Evolutionary conservation across 2,797 vertebrate species (phyloP), one percentile per base, ranked within the genome.

Genomic region (Anguilla pacifica): DNA sequence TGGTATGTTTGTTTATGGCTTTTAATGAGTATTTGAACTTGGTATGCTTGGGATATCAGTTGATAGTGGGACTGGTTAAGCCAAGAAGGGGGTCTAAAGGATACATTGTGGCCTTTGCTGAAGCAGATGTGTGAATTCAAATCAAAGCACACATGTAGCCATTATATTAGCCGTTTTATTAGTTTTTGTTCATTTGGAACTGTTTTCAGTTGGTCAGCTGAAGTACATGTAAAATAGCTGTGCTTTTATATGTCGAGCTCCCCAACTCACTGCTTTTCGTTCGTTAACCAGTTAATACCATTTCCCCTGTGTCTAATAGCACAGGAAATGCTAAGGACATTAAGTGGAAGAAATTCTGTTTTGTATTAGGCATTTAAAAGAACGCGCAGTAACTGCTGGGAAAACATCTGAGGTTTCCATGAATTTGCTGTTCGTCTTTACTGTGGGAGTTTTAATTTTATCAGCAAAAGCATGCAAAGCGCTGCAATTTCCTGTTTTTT

Each of bases 261-360:
- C 6, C 64, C 25, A 25, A 28, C 25, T 70, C 64, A 6, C 64
- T 70, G 64, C 9, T 70, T 7, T 70, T 70, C 43, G 7, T n/a
- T 70, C 64, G 0, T 28, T 28, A 28, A 70, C 28, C 64, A 70
- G 64, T n/a, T 70, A 70, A 70, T 28, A 5, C 22, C 6, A n/a
- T n/a, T 46, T 70, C 64, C 64, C 64, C 25, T 70, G 64, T 70
- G 64, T 70, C 64, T 28, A 70, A 9, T 28, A 70, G 64, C 64
- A 70, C 64, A 70, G 64, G 64, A 70, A 70, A 70, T 70, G n/a
- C 25, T 70, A 70, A n/a, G n/a, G 28, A n/a, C 64, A 70, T 70
- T 70, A 70, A 70, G n/a, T 70, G 64, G 64, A n/a, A 10, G 64
- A 70, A 70, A 70, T 70, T 70, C 5, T n/a, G n/a, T 70, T 28